Conservation (phyloP, 2,797 vertebrate species). For the Sebastes goodei region DNA sequence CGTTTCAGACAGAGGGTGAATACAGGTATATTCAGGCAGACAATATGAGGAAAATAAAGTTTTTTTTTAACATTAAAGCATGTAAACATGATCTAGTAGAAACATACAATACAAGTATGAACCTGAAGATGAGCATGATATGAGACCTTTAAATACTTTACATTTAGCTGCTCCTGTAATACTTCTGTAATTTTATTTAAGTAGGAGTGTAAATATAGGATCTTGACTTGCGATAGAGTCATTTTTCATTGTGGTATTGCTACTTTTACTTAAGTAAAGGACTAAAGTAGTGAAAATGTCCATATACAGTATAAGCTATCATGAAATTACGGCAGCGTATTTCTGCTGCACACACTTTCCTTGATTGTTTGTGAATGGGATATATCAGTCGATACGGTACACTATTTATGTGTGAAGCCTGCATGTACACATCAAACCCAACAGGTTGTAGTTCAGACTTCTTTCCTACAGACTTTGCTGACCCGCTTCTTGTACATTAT, state of each 20-base stretch:
- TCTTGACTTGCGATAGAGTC: rapidly evolving
- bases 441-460: not conserved
- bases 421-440: not conserved
- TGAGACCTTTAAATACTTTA: too few relatives aligned
- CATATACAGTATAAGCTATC: not conserved
- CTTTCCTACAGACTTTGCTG: not conserved
- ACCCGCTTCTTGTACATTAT: not conserved
- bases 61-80: too few relatives aligned
- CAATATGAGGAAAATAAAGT: too few relatives aligned
- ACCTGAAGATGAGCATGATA: too few relatives aligned
- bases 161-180: too few relatives aligned
- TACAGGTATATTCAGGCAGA: too few relatives aligned
- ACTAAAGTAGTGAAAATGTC: not conserved
- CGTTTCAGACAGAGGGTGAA: too few relatives aligned
- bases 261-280: not conserved
- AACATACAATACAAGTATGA: too few relatives aligned
- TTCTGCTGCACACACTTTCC: not conserved
- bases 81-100: too few relatives aligned
- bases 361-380: not conserved
- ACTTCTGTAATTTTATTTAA: too few relatives aligned
- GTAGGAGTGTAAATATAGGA: too few relatives aligned
- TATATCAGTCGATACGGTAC: not conserved
- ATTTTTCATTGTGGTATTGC: not conserved
- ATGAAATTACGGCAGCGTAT: not conserved
- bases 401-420: not conserved